These are phyloP conservation scores for Porites rus DNA, from an alignment of 92 coral and sea anemone species.

Conservation along the genomic window DNA sequence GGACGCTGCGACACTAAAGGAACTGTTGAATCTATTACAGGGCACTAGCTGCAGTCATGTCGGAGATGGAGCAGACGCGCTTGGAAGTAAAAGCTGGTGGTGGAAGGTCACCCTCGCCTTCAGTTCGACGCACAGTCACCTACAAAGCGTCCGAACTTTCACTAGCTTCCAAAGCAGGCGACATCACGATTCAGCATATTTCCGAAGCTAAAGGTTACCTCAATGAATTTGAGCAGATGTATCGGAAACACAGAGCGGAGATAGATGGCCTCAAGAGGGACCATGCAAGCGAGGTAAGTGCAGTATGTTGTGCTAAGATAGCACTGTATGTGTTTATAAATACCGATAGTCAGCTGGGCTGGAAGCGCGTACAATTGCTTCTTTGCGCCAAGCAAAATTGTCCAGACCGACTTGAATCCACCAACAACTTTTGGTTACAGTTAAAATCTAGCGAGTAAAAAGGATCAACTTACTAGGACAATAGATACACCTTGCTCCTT, in stretches of 20 bases:
- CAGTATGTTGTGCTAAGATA: background rate
- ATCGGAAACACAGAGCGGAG: conserved; percentile 83
- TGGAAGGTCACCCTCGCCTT: conserved; percentile 26
- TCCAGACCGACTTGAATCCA: background rate
- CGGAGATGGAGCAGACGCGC: conserved; percentile 51
- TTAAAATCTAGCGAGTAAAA: background rate
- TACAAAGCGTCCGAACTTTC: conserved; percentile 56
- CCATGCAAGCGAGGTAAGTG: conserved; percentile 89
- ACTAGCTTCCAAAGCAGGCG: conserved; percentile 46
- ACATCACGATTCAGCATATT: conserved; percentile 90
- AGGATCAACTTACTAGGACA: background rate
- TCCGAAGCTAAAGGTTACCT: conserved; percentile 94
- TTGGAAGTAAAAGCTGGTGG: conserved; percentile 13
- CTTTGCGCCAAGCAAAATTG: background rate
- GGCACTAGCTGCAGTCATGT: conserved; percentile 10
- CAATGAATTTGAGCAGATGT: conserved; percentile 93
- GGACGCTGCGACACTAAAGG: background rate
- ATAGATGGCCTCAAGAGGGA: conserved; percentile 88
- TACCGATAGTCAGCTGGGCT: background rate
- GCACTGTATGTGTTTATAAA: background rate
- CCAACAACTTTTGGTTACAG: background rate
- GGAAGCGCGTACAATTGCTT: background rate
- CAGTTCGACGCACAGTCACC: conserved; percentile 53
- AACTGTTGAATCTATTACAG: conserved; percentile 20
- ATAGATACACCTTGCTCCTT: background rate